Conservation (phyloP, 2,797 vertebrate genomes). For the Sparidentex hasta region DNA sequence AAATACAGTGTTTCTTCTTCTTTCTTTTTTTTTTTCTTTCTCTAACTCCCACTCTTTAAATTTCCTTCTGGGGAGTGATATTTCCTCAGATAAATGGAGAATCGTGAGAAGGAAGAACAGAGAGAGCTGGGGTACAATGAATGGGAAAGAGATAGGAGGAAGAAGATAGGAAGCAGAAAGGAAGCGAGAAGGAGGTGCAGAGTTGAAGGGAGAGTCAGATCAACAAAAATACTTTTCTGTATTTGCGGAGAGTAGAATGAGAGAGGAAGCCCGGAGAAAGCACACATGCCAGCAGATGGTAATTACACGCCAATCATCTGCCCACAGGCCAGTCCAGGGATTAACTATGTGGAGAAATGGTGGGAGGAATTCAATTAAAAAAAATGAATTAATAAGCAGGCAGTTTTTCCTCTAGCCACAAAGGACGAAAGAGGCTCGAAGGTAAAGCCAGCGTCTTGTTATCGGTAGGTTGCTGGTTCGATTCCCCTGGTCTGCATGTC, state of each 20-base stretch:
- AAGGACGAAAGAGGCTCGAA: conserved; percentile 15
- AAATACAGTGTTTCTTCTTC: conserved; percentile 20
- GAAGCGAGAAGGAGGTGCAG: conserved; percentile 39
- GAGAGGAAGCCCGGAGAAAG: conserved; percentile 55
- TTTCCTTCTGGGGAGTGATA: conserved; percentile 53
- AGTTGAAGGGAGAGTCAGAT: conserved; percentile 45
- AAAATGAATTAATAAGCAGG: conserved; percentile 80
- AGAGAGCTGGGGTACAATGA: conserved; percentile 26
- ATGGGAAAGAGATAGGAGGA: conserved; percentile 27
- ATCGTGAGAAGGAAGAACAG: conserved; percentile 53
- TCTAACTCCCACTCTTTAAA: conserved; percentile 55
- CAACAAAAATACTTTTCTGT: conserved; percentile 53
- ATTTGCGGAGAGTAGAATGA: conserved; percentile 37
- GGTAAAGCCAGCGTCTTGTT: too few relatives aligned
- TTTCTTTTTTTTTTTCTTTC: too few relatives aligned
- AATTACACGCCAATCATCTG: conserved; percentile 86
- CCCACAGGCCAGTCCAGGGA: conserved; percentile 78
- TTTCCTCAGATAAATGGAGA: conserved; percentile 60
- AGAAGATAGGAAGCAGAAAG: conserved; percentile 42
- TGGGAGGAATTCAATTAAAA: conserved; percentile 84
- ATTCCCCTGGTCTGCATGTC: too few relatives aligned
- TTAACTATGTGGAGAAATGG: conserved; percentile 82
- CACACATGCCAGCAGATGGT: conserved; percentile 76
- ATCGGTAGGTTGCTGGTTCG: too few relatives aligned
- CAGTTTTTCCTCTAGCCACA: conserved; percentile 56